phyloP scores from a whole-genome alignment of 2,888 invertebrate species.

The Dryococelus australis region DNA sequence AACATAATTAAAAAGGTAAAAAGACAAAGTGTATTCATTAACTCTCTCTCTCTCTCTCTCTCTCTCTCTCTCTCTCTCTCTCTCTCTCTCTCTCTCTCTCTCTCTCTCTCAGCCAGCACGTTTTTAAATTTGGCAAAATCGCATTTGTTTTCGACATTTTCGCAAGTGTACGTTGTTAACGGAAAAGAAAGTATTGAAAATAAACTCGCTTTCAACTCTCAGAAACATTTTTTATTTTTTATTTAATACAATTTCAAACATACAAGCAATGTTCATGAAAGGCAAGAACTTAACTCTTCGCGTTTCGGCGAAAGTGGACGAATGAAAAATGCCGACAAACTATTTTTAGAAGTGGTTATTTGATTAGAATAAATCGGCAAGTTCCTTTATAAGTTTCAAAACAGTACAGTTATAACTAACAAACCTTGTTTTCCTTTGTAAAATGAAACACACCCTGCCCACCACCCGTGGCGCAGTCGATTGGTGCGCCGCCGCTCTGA shows the following conservation, averaged over 20 bases:
- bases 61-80: not conserved
- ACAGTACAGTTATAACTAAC: no score
- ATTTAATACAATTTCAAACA: not conserved
- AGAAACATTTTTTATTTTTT: not conserved
- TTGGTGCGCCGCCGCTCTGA: no score
- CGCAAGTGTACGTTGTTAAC: no score
- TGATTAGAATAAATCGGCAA: no score
- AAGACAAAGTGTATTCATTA: slow-evolving; percentile 9
- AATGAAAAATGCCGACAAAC: no score
- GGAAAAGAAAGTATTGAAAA: no score
- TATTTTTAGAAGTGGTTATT: no score
- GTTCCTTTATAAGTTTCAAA: no score
- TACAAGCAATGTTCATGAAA: not conserved
- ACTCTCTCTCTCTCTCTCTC: not conserved
- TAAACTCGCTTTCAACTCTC: not conserved
- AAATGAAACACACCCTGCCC: no score
- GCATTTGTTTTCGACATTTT: not conserved
- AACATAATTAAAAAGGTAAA: slow-evolving; percentile 1
- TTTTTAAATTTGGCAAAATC: not conserved
- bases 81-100: not conserved
- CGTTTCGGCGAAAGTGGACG: no score
- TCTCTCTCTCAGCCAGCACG: not conserved
- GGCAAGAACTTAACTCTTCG: not conserved
- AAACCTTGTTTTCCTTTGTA: no score
- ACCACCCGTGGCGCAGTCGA: no score